Conservation (phyloP, 2,888 invertebrate genomes). For the Microplitis manilae region DNA sequence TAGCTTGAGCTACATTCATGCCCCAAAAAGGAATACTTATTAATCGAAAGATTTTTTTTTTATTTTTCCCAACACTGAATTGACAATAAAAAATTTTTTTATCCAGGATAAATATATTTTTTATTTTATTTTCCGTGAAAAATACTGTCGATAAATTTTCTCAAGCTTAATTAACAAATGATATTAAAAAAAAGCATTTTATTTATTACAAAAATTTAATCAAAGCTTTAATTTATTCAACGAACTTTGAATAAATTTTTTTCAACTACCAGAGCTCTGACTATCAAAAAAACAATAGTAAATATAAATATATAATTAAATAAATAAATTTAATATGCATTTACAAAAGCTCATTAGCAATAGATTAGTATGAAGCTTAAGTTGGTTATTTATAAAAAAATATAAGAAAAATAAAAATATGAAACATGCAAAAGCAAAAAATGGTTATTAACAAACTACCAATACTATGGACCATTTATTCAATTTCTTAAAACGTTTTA, state of each 20-base stretch:
- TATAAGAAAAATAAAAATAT: conserved; percentile 61
- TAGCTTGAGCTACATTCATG: conserved; percentile 72
- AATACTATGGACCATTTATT: conserved; percentile 63
- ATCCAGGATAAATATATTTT: not conserved
- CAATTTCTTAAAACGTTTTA: conserved; percentile 63
- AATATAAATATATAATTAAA: not conserved
- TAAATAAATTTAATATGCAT: not conserved
- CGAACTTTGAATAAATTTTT: not conserved
- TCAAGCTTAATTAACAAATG: not conserved
- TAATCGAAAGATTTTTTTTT: conserved; percentile 43
- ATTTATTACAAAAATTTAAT: not conserved
- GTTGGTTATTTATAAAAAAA: not conserved
- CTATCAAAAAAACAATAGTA: not conserved
- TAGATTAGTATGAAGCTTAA: not conserved
- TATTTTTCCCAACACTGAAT: not conserved
- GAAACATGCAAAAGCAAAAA: conserved; percentile 66
- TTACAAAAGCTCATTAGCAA: not conserved
- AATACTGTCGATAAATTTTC: not conserved
- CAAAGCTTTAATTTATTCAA: not conserved
- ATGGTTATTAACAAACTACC: conserved; percentile 62
- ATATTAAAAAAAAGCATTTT: not conserved
- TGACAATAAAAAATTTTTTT: not conserved
- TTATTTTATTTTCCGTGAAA: not conserved
- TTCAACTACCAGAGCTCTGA: not conserved
- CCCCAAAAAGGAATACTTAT: conserved; percentile 62